Evolutionary conservation across 2,113 vertebrate species (phyloP), one percentile per base, ranked within the genome.

Genomic region (Eulemur rufifrons): DNA sequence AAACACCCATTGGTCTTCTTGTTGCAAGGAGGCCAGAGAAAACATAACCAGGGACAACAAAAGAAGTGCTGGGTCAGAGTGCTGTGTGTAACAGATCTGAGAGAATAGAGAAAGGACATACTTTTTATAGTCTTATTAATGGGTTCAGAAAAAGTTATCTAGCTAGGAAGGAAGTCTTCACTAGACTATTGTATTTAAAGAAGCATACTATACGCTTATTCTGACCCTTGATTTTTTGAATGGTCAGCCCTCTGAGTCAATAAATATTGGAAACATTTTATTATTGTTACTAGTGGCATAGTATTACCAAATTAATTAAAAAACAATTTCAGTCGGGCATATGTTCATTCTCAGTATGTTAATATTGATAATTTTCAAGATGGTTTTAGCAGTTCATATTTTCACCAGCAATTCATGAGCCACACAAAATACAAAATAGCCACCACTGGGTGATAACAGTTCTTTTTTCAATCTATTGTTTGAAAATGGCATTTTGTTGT

Each of bases 41-140:
- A 95, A 56, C 20, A 18, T 20, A 81, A 82, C 39, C 6, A 21
- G 61, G 29, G 32, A 82, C 10, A 61, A 52, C 5, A 66, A 64
- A 80, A 45, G 80, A 42, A 91, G 34, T 86, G 29, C 34, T 76
- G 80, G 84, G 42, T 45, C 34, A 23, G 80, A 95, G 47, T 13
- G 39, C 71, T 86, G 52, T 80, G 50, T 9, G 17, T 54, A 54
- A 47, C 52, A 54, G 8, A n/a, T 61, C 37, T 78, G 68, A 86
- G 74, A 94, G n/a, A 63, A 73, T 0, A 15, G 42, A 42, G 42
- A 45, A 61, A 61, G 14, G 64, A 32, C 39, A 64, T 12, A 52
- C n/a, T 61, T 77, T 86, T 91, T 86, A n/a, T 82, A 73, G 78
- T 87, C 21, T 95, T 89, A 9, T 88, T 89, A 87, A 34, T 88